These are phyloP conservation scores for Triplophysa dalaica DNA, from an alignment of 2,113 vertebrate genomes.

Conservation along the genomic window DNA sequence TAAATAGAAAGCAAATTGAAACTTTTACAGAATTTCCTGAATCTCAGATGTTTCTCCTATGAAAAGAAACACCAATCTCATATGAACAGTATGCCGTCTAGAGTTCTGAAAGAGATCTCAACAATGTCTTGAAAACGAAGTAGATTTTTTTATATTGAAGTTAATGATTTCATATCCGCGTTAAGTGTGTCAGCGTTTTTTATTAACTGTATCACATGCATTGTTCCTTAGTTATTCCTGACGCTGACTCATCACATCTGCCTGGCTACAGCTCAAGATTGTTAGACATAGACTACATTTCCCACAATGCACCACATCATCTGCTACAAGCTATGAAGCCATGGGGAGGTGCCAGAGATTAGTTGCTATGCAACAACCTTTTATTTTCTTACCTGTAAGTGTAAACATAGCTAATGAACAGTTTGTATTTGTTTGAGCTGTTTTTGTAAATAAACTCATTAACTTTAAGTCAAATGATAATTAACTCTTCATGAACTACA, in stretches of 20 bases:
- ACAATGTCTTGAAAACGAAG: no score
- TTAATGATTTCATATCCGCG: no score
- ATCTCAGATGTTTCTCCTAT: no score
- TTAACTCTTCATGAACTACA: background rate
- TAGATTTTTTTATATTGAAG: no score
- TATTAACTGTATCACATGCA: background rate
- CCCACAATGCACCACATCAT: background rate
- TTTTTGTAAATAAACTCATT: background rate
- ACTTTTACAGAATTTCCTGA: no score
- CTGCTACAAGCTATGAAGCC: background rate
- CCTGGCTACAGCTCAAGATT: background rate
- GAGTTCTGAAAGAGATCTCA: background rate
- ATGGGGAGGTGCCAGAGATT: background rate
- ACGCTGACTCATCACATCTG: conserved; percentile 22
- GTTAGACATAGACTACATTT: background rate
- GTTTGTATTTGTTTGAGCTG: background rate
- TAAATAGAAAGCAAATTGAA: no score
- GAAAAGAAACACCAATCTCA: no score
- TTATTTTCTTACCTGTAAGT: background rate
- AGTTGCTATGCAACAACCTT: conserved; percentile 5
- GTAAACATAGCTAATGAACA: background rate
- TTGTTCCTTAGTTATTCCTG: conserved; percentile 35
- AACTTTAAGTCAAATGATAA: background rate
- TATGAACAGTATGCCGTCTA: background rate
- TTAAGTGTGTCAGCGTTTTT: background rate